phyloP scores from a whole-genome alignment of 2,113 vertebrate species.

The Oreotrochilus melanogaster region DNA sequence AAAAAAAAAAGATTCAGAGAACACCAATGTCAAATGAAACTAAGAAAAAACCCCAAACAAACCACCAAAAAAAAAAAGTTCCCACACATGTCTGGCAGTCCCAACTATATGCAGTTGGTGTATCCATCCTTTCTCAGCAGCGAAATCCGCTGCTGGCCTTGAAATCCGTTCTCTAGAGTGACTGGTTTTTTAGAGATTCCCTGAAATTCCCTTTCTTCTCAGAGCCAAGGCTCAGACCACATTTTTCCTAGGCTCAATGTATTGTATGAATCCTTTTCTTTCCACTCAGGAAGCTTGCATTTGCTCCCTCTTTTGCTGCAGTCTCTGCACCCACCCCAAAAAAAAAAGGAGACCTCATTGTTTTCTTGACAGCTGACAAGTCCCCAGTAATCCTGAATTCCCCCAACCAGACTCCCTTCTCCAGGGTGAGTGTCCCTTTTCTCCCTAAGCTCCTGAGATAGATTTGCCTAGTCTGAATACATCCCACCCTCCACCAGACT shows the following conservation, averaged over 20 bases:
- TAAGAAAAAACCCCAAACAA: background rate
- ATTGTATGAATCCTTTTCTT: background rate
- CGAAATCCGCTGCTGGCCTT: too few species aligned
- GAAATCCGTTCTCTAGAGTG: background rate
- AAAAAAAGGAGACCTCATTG: background rate
- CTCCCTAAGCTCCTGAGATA: background rate
- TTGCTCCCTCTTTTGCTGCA: background rate
- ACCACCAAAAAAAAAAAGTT: rapidly evolving
- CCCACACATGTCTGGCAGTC: background rate
- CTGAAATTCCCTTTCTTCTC: background rate
- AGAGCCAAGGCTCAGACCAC: background rate
- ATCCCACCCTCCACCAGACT: background rate
- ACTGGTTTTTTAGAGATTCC: background rate
- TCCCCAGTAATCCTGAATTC: background rate
- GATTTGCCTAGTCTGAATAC: background rate
- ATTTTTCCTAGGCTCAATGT: background rate
- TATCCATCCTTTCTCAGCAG: background rate
- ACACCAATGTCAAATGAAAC: background rate
- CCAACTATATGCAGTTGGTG: background rate
- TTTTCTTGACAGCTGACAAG: background rate
- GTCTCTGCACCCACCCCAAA: background rate
- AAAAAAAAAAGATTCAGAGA: background rate
- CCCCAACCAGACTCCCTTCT: background rate
- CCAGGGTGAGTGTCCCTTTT: background rate
- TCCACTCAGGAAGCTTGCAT: background rate